Evolutionary conservation across 2,797 vertebrate species (phyloP).

Genomic region (Salarias fasciatus): DNA sequence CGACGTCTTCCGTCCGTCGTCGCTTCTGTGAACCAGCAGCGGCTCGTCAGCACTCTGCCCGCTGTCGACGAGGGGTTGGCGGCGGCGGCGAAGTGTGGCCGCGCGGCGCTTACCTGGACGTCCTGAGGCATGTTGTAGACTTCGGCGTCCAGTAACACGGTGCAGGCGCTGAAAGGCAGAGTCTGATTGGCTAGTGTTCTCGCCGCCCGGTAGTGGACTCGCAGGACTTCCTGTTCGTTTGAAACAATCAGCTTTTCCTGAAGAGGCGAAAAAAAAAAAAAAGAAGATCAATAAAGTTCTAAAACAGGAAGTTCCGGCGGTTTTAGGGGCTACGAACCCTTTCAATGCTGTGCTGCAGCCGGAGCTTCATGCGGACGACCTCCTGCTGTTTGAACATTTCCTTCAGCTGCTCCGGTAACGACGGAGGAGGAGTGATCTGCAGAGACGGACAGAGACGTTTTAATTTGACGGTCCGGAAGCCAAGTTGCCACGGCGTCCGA

Average conservation of each 20-base stretch:
- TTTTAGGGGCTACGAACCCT: conserved; percentile 91
- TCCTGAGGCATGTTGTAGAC: conserved; percentile 98
- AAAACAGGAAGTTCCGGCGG: too few relatives aligned
- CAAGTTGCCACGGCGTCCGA: too few relatives aligned
- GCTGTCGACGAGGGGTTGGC: too few relatives aligned
- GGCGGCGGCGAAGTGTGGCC: too few relatives aligned
- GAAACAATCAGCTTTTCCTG: conserved; percentile 99
- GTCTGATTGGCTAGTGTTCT: conserved; percentile 98
- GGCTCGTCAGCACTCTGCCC: too few relatives aligned
- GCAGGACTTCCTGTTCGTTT: conserved; percentile 96
- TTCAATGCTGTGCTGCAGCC: conserved; percentile 98
- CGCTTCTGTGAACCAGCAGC: conserved; percentile 83
- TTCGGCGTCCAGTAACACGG: conserved; percentile 95
- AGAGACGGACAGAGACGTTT: neutral
- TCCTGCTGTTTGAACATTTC: conserved; percentile 99
- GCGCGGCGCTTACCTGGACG: conserved; percentile 85
- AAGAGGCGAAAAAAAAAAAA: too few relatives aligned
- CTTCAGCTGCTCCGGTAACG: conserved; percentile 94
- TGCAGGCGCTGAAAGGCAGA: conserved; percentile 98
- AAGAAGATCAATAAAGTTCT: too few relatives aligned
- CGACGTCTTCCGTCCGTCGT: conserved; percentile 96
- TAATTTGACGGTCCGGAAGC: too few relatives aligned
- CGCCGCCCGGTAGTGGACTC: conserved; percentile 97
- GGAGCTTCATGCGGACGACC: conserved; percentile 96
- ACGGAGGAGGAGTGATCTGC: conserved; percentile 98